Evolutionary conservation across 53 echinoderm and acorn worm genomes (phyloP), one percentile per base, ranked within the genome.

Genomic region (Glandiceps talaboti): DNA sequence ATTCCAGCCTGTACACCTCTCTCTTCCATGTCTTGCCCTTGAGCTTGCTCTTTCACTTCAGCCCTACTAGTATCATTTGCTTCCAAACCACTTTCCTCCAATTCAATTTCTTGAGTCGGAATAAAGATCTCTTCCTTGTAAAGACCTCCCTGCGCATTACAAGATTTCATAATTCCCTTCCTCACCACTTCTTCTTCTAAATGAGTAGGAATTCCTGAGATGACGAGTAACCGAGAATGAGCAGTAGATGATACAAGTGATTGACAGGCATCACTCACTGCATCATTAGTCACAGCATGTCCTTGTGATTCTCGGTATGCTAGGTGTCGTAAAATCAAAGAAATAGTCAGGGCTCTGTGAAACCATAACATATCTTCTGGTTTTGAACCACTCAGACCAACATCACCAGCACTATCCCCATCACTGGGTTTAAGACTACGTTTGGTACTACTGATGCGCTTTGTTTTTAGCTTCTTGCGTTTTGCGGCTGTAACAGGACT

Each of bases 281-380:
- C 90, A 73, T 90, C 90, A 1, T 84, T 85, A 32, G 85, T 90
- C 76, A 87, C 82, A 0, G 90, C 80, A 30, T 87, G 77, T 0
- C 90, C 92, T 32, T 85, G 82, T 30, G 81, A 82, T 30, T 87
- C 84, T 0, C 87, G 87, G 33, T 87, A 80, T 32, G 85, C 82
- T 12, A 92, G 83, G 87, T 87, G 82, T 30, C 92, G 81, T 73
- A 92, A 78, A 12, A 92, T 87, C 25, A 92, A 74, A 1, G 90
- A 90, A 29, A 90, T 79, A 29, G 92, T 87, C 31, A 87, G 78
- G 10, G 92, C 90, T 77, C 92, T 85, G 82, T 90, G 90, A 83
- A 92, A 92, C 92, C 92, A 92, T 73, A 92, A 82, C 90, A 90
- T 90, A 33, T 92, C 92, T 33, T 92, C 92, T 27, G 92, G 90